phyloP scores from a whole-genome alignment of 2,888 invertebrate species.

The Dyspetes luteomarginatus region DNA sequence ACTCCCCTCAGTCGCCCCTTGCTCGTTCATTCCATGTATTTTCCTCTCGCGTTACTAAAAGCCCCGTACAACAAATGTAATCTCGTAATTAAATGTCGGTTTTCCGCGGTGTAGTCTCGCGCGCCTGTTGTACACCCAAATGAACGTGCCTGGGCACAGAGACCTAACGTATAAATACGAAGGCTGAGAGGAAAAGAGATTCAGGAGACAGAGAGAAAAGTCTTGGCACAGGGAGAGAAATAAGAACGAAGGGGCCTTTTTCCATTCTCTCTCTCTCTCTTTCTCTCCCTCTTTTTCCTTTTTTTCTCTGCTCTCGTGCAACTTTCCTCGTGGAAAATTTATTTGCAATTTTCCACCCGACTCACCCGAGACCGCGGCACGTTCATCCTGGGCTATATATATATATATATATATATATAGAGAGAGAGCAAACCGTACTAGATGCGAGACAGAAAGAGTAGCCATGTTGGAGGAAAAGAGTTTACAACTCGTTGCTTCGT shows the following conservation, averaged over 20 bases:
- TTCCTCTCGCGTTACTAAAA: slow-evolving; percentile 23
- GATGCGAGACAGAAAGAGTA: slow-evolving; percentile 64
- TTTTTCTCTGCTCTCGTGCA: slow-evolving; percentile 43
- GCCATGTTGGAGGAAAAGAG: slow-evolving; percentile 53
- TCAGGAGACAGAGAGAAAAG: slow-evolving; percentile 7
- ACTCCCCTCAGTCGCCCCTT: no score
- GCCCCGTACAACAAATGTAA: slow-evolving; percentile 58
- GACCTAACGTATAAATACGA: not conserved
- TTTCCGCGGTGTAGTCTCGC: slow-evolving; percentile 59
- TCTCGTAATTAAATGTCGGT: slow-evolving; percentile 66
- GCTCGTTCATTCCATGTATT: slow-evolving; percentile 33
- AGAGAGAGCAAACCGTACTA: not conserved
- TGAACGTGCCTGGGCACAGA: slow-evolving; percentile 23
- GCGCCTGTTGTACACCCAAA: slow-evolving; percentile 33
- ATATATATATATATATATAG: slow-evolving; percentile 3
- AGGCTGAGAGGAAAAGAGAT: slow-evolving; percentile 17
- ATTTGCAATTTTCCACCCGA: slow-evolving; percentile 68
- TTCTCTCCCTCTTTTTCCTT: slow-evolving; percentile 32
- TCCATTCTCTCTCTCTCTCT: slow-evolving; percentile 8
- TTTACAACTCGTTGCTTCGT: slow-evolving; percentile 64
- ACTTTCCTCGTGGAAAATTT: slow-evolving; percentile 68
- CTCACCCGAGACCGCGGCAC: slow-evolving; percentile 58
- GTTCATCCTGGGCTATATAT: slow-evolving; percentile 39
- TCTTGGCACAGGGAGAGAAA: slow-evolving; percentile 30
- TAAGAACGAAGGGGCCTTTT: slow-evolving; percentile 10